Base-by-base conservation (phyloP, 1,140 invertebrate genomes). In the Teleopsis dalmanni region DNA sequence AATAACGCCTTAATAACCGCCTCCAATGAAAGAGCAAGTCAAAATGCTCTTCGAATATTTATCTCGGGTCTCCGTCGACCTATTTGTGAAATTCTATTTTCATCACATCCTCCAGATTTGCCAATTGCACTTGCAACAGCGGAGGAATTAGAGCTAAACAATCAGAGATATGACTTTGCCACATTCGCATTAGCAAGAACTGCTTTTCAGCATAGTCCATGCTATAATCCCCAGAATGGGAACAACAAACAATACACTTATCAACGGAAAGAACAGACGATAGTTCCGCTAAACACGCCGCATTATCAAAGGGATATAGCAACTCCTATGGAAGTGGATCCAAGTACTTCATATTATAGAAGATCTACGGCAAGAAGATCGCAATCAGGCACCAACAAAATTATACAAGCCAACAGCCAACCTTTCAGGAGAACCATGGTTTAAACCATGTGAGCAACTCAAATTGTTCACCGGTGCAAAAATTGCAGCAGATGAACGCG, bases 121-220 rank as follows among this genome's bases (percentile, higher is more conserved):
- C 51, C 57, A 13, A 40, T 48, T 10, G 54, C 52, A 7, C 37
- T 56, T 14, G 52, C 50, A 16, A 11, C 48, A 11, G 52, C 54
- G 6, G 50, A 58, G 41, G 54, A 56, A 25, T 23, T 51, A 3
- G 48, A 58, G 14, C 35, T 45, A n/a, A 56, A 56, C 14, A 47
- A 58, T 26, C 34, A 55, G 22, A n/a, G 50, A 16, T 53, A 49
- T 11, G 6, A 19, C 9, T 57, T 57, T 38, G 56, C 51, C 18
- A 51, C n/a, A 9, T 31, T n/a, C n/a, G n/a, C n/a, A n/a, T n/a
- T n/a, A n/a, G n/a, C n/a, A n/a, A n/a, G n/a, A n/a, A n/a, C n/a
- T n/a, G n/a, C n/a, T n/a, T n/a, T n/a, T n/a, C n/a, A n/a, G n/a
- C n/a, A n/a, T n/a, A n/a, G n/a, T n/a, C 27, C 7, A 7, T 9